Evolutionary conservation across 35 echinoderm and acorn worm genomes (phyloP), one percentile per base, ranked within the genome.

Genomic region (Lytechinus variegatus): DNA sequence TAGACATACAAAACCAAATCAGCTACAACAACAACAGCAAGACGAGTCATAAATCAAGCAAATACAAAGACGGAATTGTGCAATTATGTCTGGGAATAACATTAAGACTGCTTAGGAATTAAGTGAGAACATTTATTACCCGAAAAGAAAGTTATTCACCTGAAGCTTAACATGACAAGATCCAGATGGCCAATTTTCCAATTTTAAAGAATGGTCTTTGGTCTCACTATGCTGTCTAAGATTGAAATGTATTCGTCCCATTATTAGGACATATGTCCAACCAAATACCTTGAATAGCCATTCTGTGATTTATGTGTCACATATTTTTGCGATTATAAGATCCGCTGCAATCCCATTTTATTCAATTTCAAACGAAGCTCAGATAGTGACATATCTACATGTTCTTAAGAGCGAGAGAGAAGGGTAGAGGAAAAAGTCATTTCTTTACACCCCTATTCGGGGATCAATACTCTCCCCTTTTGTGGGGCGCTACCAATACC

Each of bases 51-150:
- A 79, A 79, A 79, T 79, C 66, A 79, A 24, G 66, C 16, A 79
- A 16, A 24, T 7, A 19, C 4, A 79, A 79, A 6, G 8, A 79
- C 19, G 66, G 66, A 24, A 24, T 5, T 58, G 56, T 58, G 9
- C 56, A 58, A 58, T 58, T 58, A 13, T 58, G 19, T 79, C 66
- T n/a, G 21, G 4, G 66, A 79, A 24, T 19, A 58, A 79, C 66
- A 79, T 79, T 79, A 79, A 79, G 66, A 79, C 66, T 79, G n/a
- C 66, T 79, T 79, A n/a, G 66, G 66, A 79, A 79, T 79, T 79
- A 79, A 79, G 66, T 79, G 66, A 19, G 66, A 79, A 79, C 19
- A 79, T 79, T 79, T 79, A 79, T 79, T 24, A 4, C n/a, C 6
- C 66, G 66, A 79, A 79, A 79, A 79, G 66, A 79, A 79, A 79